phyloP scores from a whole-genome alignment of 1,140 invertebrate species.

The Drosophila varians region DNA sequence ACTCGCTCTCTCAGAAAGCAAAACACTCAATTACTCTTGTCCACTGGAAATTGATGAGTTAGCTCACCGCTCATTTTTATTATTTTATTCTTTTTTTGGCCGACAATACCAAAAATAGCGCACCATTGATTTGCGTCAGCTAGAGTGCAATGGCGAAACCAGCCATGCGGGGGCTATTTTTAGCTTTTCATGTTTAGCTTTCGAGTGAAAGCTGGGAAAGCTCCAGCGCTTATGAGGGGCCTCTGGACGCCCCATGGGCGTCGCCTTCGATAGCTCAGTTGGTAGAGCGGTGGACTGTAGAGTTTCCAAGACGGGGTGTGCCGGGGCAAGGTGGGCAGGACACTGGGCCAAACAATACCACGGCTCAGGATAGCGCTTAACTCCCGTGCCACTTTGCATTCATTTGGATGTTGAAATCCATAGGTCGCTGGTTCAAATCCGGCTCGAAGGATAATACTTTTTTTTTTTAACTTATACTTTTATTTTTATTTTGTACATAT shows the following conservation, averaged over 20 bases:
- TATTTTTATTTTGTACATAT: too few species aligned
- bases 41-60: conserved; percentile 15
- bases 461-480: too few species aligned
- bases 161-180: conserved; percentile 35
- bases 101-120: conserved; percentile 46
- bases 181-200: conserved; percentile 51
- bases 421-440: conserved; percentile 90
- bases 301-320: conserved; percentile 65
- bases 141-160: background rate
- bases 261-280: conserved; percentile 93
- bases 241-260: conserved; percentile 24
- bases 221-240: conserved; percentile 16
- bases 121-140: conserved; percentile 37
- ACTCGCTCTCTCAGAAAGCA: background rate
- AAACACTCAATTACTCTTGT: conserved; percentile 1
- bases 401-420: conserved; percentile 85
- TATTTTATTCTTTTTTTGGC: background rate
- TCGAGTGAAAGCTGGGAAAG: conserved; percentile 68
- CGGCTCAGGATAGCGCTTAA: conserved; percentile 49
- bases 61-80: conserved; percentile 7
- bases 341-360: conserved; percentile 54
- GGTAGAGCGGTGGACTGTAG: conserved; percentile 95
- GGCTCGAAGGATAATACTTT: conserved; percentile 86
- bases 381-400: conserved; percentile 55
- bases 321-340: conserved; percentile 42